Percentiles rank a stretch among this genome's conserved stretches.
Conservation (phyloP, 2,113 vertebrate genomes). For the Sminthopsis crassicaudata region DNA sequence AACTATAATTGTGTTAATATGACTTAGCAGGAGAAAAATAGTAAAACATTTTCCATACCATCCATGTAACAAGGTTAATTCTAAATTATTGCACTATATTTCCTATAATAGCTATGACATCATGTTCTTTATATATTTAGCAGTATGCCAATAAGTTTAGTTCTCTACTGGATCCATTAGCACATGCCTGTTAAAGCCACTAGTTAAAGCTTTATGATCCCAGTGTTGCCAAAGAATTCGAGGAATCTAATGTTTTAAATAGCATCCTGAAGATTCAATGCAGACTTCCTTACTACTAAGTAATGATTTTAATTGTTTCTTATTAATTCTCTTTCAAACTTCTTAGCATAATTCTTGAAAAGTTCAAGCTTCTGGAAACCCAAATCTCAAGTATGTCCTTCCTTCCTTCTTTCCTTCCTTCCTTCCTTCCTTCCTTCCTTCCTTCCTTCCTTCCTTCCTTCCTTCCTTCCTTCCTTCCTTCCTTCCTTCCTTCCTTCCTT, state of each 20-base stretch:
- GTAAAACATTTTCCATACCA: neutral
- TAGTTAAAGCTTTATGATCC: neutral
- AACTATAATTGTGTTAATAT: neutral
- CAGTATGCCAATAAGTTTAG: neutral
- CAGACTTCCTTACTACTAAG: neutral
- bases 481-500: too few species aligned
- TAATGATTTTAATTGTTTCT: neutral
- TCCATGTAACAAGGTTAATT: neutral
- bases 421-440: too few species aligned
- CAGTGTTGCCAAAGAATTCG: neutral
- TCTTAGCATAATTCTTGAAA: neutral
- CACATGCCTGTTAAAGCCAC: neutral
- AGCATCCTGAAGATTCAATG: neutral
- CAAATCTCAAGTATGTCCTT: neutral
- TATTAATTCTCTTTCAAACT: neutral
- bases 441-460: too few species aligned
- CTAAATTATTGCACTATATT: neutral
- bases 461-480: too few species aligned
- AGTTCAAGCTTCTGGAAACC: neutral
- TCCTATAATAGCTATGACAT: neutral
- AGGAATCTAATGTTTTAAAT: neutral
- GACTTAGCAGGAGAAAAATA: too few species aligned
- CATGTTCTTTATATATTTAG: neutral
- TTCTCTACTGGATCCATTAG: neutral
- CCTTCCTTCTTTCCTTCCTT: too few species aligned